Conservation (phyloP, 1,140 invertebrate species). For the Anoplolepis gracilipes region DNA sequence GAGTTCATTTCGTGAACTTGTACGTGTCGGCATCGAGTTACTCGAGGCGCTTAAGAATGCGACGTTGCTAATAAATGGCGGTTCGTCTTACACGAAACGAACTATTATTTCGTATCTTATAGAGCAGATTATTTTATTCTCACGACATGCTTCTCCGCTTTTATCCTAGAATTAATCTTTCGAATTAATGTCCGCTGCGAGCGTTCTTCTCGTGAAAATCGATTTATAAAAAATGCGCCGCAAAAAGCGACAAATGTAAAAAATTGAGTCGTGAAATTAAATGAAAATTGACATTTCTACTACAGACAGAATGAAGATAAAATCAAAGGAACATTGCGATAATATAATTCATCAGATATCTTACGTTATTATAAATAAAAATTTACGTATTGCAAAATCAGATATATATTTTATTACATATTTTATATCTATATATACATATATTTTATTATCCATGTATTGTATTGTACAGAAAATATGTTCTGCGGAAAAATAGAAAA, state of each 20-base stretch:
- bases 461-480: background rate
- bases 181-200: conserved; percentile 19
- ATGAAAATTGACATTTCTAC: background rate
- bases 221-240: background rate
- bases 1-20: conserved; percentile 35
- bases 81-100: conserved; percentile 53
- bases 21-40: conserved; percentile 57
- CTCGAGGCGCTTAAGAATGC: conserved; percentile 57
- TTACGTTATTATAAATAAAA: background rate
- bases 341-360: background rate
- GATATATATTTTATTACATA: too few species aligned
- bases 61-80: conserved; percentile 53
- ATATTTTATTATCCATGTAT: background rate
- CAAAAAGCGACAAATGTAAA: conserved; percentile 16
- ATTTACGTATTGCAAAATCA: background rate
- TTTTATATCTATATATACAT: background rate
- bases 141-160: conserved; percentile 16
- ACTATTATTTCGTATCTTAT: conserved; percentile 48
- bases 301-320: background rate
- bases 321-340: background rate
- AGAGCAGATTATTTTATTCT: conserved; percentile 50
- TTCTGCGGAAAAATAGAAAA: background rate
- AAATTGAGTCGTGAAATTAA: conserved; percentile 28
- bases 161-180: conserved; percentile 36
- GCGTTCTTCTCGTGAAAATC: background rate